A percentile compares a stretch with the other conserved stretches of the same genome.
phyloP scores from a whole-genome alignment of 2,113 vertebrate genomes.

The Campylorhamphus procurvoides region DNA sequence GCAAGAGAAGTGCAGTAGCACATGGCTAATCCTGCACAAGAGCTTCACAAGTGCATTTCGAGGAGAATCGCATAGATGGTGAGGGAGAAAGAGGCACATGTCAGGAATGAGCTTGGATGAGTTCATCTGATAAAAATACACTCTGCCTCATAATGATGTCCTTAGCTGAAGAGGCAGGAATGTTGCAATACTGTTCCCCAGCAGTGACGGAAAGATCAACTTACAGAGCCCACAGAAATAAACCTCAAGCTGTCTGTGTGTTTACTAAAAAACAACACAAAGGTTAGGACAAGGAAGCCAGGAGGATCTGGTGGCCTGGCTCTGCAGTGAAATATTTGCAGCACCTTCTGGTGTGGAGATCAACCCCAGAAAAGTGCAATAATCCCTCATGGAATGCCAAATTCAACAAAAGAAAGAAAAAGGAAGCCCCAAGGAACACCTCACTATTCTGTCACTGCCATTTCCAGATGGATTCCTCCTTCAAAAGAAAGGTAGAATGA shows the following conservation, averaged over 20 bases:
- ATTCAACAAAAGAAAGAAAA: neutral
- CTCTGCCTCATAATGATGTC: slow-evolving; percentile 59
- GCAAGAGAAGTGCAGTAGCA: neutral
- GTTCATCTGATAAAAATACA: slow-evolving; percentile 69
- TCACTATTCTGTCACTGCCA: neutral
- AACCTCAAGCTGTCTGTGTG: slow-evolving; percentile 28
- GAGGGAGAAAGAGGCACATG: neutral
- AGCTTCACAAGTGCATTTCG: neutral
- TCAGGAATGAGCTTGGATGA: slow-evolving; percentile 33
- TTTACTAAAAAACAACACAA: slow-evolving; percentile 61
- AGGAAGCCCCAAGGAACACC: neutral
- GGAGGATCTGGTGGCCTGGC: neutral
- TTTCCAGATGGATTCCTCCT: neutral
- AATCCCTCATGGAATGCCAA: neutral
- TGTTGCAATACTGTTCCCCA: slow-evolving; percentile 67
- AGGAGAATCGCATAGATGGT: neutral
- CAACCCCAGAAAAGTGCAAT: neutral
- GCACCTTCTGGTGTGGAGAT: neutral
- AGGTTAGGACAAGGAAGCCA: slow-evolving; percentile 37
- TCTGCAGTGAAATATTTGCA: slow-evolving; percentile 1
- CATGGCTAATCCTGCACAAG: neutral
- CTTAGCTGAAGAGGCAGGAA: slow-evolving; percentile 67
- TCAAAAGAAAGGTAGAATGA: neutral
- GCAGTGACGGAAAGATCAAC: slow-evolving; percentile 58
- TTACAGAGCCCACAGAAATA: slow-evolving; percentile 71